Base-by-base conservation (phyloP, 1,140 invertebrate genomes). In the Conus ventricosus region DNA sequence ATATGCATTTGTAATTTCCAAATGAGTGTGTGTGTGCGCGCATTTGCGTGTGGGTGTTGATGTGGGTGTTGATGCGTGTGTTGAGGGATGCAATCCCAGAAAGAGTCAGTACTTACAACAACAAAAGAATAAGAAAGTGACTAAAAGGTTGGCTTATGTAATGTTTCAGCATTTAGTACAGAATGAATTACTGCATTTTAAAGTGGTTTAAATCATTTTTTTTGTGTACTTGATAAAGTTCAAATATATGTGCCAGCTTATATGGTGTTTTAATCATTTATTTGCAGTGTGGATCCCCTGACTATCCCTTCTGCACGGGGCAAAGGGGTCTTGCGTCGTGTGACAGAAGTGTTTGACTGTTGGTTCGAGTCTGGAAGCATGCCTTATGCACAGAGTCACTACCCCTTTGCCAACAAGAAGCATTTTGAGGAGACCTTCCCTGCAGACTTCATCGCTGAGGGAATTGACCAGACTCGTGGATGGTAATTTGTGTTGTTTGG, bases 301-400 rank as follows among this genome's bases (percentile, higher is more conserved):
- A 98, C 97, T 90, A 99, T 99, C 93, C 99, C 99, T 5, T 99
- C 99, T 0, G 96, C 97, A 54, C 96, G 97, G 5, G 98, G 98
- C 27, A 96, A 97, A 88, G 97, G 98, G 23, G 97, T 97, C 20
- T 95, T 99, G 23, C 96, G 96, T 88, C 96, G 99, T 89, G 97
- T 99, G 51, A 94, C 97, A 7, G 99, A 99, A 95, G 99, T 99
- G 0, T 99, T 99, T 96, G 99, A 99, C 95, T 99, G 99, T 95
- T 99, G 99, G 99, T 99, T 99, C 96, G 99, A 99, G 95, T 99
- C 98, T 25, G 99, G 99, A 11, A 98, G 98, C 7, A 99, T 99
- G 99, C 99, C 99, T 5, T 99, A 99, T 93, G 99, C 99, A 5
- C 98, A 99, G 95, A 96, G 97, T 89, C 99, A 99, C 96, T 99